A percentile compares a stretch with the other conserved stretches of the same genome.
phyloP scores from a whole-genome alignment of 2,888 invertebrate species.

The Drosophila maculinotata region DNA sequence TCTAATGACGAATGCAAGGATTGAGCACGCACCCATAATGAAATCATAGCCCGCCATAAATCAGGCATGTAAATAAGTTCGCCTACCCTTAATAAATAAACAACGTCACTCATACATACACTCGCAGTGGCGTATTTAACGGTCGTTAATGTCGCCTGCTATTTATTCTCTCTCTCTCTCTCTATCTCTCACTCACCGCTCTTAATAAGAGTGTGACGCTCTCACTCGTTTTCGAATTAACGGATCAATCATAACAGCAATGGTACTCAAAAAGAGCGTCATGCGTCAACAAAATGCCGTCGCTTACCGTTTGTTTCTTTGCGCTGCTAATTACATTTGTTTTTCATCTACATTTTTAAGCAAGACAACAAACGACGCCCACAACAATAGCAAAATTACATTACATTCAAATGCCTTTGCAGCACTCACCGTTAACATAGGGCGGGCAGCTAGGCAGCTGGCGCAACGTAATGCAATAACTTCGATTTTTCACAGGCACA shows the following conservation, averaged over 20 bases:
- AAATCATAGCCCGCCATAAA: slow-evolving; percentile 50
- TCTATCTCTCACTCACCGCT: slow-evolving; percentile 7
- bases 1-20: slow-evolving; percentile 36
- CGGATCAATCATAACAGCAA: slow-evolving; percentile 74
- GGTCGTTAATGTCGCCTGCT: slow-evolving; percentile 19
- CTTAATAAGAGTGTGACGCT: slow-evolving; percentile 6
- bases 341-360: slow-evolving; percentile 13
- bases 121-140: slow-evolving; percentile 36
- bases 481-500: slow-evolving; percentile 77
- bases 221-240: slow-evolving; percentile 63
- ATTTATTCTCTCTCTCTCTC: neutral
- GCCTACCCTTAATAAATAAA: slow-evolving; percentile 1
- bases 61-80: slow-evolving; percentile 30
- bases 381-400: slow-evolving; percentile 20
- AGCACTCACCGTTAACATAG: slow-evolving; percentile 64
- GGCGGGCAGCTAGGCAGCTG: slow-evolving; percentile 61
- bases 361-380: slow-evolving; percentile 40
- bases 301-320: slow-evolving; percentile 54
- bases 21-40: slow-evolving; percentile 52
- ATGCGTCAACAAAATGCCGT: slow-evolving; percentile 72
- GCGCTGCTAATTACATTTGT: slow-evolving; percentile 29
- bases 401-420: slow-evolving; percentile 29
- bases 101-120: slow-evolving; percentile 6
- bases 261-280: slow-evolving; percentile 51
- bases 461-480: slow-evolving; percentile 77